Evolutionary conservation across 2,888 invertebrate species (phyloP), one percentile per base, ranked within the genome.

Genomic region (Sinelater perroti): DNA sequence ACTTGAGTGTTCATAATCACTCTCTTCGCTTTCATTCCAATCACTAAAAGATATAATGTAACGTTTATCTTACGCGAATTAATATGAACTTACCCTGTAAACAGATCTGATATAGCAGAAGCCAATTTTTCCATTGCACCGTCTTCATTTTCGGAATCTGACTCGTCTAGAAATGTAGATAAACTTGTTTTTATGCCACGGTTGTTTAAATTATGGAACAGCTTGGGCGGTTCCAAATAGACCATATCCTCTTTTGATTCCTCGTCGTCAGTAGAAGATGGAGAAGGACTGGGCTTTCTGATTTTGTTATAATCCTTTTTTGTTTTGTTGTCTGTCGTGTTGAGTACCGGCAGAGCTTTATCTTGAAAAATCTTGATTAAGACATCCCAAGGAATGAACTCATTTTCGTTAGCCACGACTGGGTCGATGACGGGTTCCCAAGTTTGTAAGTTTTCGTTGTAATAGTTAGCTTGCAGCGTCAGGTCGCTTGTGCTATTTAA

Each of bases 361-460:
- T 78, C 84, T 76, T 84, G 84, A 62, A 84, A 85, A 26, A 88
- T 75, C 69, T 86, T 88, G 45, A 89, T 80, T 13, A 83, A 79
- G 10, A 90, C 76, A 70, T 90, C 88, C 88, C 89, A 91, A 0
- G 90, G 88, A 53, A 85, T 81, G 72, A 87, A 88, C 1, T 82
- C 75, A 62, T 86, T 86, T 72, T 89, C 88, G 21, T 83, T 81
- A 31, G 85, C 81, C 0, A 87, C 83, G 0, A 87, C 84, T 0
- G 92, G 90, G 67, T 93, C 93, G 1, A 93, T 75, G 1, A 95
- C 75, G 0, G 94, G 94, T 72, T 95, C 94, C 95, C 95, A 95
- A 5, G 83, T 68, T 65, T 78, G 78, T 18, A 72, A 59, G 52
- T 64, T 68, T 50, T 78, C 78, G 58, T 78, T 78, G 61, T 75